Conservation (phyloP, 2,888 invertebrate species). For the Smittia aterrima region DNA sequence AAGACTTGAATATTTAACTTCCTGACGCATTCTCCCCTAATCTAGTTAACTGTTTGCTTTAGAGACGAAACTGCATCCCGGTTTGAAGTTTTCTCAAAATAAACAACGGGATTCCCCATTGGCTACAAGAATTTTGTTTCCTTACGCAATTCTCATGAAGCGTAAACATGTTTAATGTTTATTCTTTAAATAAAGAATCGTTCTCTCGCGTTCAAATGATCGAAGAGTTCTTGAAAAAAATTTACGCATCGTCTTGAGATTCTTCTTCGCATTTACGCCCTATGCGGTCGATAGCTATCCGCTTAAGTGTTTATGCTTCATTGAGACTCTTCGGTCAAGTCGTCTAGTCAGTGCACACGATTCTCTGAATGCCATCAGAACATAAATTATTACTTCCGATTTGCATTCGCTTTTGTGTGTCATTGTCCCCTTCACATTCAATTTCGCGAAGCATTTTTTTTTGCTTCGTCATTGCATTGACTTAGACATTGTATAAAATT, state of each 20-base stretch:
- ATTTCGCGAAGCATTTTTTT: background rate
- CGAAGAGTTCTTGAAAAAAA: too few species aligned
- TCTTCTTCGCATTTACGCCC: too few species aligned
- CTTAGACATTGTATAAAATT: too few species aligned
- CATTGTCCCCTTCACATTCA: conserved; percentile 32
- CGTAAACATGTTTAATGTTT: conserved; percentile 25
- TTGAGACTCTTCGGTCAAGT: background rate
- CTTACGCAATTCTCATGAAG: conserved; percentile 19
- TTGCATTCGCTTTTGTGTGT: conserved; percentile 14
- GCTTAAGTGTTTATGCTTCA: too few species aligned
- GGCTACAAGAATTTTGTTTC: conserved; percentile 1
- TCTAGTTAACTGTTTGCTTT: too few species aligned
- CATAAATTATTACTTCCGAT: conserved; percentile 40
- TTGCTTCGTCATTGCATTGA: background rate
- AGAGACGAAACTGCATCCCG: too few species aligned
- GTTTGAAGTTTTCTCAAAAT: background rate
- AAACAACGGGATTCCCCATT: conserved; percentile 20
- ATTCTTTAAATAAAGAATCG: conserved; percentile 21
- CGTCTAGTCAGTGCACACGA: background rate
- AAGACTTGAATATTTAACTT: background rate
- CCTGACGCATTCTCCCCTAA: background rate
- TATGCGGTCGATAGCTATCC: too few species aligned
- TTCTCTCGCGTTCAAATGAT: background rate
- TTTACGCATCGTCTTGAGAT: too few species aligned
- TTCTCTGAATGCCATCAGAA: background rate